Base-by-base conservation (phyloP, 1,140 invertebrate species). In the Bombus turneri region DNA sequence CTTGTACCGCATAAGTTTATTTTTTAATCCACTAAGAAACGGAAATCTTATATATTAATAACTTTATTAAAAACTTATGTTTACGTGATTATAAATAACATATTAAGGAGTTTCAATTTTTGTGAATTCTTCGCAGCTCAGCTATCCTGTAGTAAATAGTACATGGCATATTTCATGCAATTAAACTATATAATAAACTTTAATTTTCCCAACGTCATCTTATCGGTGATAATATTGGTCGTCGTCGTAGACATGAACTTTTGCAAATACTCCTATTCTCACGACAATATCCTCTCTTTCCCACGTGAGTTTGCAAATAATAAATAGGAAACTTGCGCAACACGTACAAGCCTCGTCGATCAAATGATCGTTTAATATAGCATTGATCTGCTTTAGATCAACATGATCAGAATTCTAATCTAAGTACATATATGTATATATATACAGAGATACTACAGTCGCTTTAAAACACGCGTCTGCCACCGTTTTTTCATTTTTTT, bases 91-190 rank as follows among this genome's bases (percentile, higher is more conserved):
- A n/a, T 41, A 71, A 39, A n/a, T n/a, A 69, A 25, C 22, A 69
- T 69, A 69, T 39, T 12, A 12, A 69, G 68, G 31, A 69, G 22
- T 69, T 25, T 28, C 68, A 12, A 41, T 41, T 15, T 5, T 18
- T 41, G 25, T 34, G 3, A 28, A 13, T 37, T 41, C 9, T 8
- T 39, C 47, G 47, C 39, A 69, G 25, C 9, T n/a, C 18, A 41
- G 62, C 34, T n/a, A 69, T 83, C 28, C 34, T 31, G 41, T 31
- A 22, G 41, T 0, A 22, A 18, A 73, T 28, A 83, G 28, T 86
- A 57, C 43, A 76, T 13, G 76, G 82, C 53, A 81, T 90, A 90
- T 88, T 88, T 88, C 87, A 90, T 76, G 74, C 83, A 87, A 25
- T 66, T 86, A 83, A 71, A 87, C 28, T n/a, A 76, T 39, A 39